Percentiles rank a stretch among this genome's conserved stretches.
These are phyloP conservation scores for Zaprionus nigranus DNA, from an alignment of 1,140 invertebrate species.

Conservation along the genomic window DNA sequence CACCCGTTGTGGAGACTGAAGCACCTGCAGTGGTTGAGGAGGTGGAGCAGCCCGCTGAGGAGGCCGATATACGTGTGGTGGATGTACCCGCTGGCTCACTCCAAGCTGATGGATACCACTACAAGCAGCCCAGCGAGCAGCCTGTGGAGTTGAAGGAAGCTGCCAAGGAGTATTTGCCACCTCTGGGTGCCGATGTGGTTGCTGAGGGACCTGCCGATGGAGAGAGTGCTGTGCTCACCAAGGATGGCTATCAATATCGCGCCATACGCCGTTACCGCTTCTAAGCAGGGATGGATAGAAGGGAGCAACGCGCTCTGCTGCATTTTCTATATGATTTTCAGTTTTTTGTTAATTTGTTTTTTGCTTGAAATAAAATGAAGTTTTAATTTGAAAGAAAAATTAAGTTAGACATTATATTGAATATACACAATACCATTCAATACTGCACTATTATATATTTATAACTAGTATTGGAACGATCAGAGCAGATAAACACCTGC, in stretches of 20 bases:
- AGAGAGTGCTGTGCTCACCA: slow-evolving; percentile 64
- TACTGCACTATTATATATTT: too few relatives aligned
- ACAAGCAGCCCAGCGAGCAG: slow-evolving; percentile 65
- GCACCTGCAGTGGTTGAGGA: slow-evolving; percentile 25
- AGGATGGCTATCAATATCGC: slow-evolving; percentile 77
- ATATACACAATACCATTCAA: too few relatives aligned
- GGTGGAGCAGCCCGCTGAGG: slow-evolving; percentile 27
- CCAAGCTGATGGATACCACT: slow-evolving; percentile 71
- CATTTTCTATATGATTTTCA: slow-evolving; percentile 12
- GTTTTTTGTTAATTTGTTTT: slow-evolving; percentile 43
- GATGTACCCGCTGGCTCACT: slow-evolving; percentile 64
- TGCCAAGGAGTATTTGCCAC: slow-evolving; percentile 64
- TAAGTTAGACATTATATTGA: too few relatives aligned
- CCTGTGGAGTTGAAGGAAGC: slow-evolving; percentile 62
- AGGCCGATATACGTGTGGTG: slow-evolving; percentile 56
- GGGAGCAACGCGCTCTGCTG: slow-evolving; percentile 9
- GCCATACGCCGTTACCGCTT: slow-evolving; percentile 73
- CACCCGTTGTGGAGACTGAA: slow-evolving; percentile 39
- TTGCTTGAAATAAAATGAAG: slow-evolving; percentile 28
- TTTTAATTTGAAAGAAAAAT: neutral
- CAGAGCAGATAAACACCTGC: too few relatives aligned
- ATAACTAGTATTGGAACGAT: too few relatives aligned
- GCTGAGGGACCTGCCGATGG: slow-evolving; percentile 68
- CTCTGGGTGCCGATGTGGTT: slow-evolving; percentile 37
- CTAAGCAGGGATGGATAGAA: slow-evolving; percentile 33